Evolutionary conservation across 30 jellyfish, hydroid and myxozoan genomes (phyloP).

Genomic region (Aurelia sp.): DNA sequence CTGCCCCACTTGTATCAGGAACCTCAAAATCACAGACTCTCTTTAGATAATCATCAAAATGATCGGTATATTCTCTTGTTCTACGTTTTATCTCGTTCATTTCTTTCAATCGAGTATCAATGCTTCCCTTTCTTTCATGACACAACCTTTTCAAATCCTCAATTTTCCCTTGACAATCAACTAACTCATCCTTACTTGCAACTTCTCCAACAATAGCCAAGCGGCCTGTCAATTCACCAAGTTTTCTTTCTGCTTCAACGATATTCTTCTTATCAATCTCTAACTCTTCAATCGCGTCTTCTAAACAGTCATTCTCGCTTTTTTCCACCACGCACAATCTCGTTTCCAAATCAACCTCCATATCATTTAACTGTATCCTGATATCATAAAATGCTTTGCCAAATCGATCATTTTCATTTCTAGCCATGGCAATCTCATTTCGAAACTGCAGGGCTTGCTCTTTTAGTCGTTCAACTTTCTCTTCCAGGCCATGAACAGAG

Average conservation of each 20-base stretch:
- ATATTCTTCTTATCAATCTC: neutral
- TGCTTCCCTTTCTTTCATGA: neutral
- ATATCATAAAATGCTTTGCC: conserved; percentile 20
- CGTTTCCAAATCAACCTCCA: neutral
- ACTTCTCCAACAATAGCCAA: conserved; percentile 7
- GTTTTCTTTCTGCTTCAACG: neutral
- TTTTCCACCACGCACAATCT: neutral
- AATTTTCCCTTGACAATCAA: neutral
- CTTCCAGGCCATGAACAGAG: conserved; percentile 1
- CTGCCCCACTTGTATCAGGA: neutral
- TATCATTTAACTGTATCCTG: neutral
- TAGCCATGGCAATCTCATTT: conserved; percentile 23
- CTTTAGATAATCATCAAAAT: neutral
- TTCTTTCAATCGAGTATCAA: neutral
- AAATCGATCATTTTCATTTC: conserved; percentile 29
- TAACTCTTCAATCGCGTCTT: neutral
- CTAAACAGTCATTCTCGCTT: neutral
- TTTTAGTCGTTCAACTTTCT: neutral
- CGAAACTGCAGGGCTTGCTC: neutral
- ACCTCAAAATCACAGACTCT: neutral
- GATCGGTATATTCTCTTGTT: neutral
- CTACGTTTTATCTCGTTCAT: neutral
- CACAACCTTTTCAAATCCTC: neutral
- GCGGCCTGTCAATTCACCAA: neutral
- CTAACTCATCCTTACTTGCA: neutral